A percentile compares a stretch with the other conserved stretches of the same genome.
phyloP scores from a whole-genome alignment of 2,113 vertebrate genomes.

The Myiozetetes cayanensis region DNA sequence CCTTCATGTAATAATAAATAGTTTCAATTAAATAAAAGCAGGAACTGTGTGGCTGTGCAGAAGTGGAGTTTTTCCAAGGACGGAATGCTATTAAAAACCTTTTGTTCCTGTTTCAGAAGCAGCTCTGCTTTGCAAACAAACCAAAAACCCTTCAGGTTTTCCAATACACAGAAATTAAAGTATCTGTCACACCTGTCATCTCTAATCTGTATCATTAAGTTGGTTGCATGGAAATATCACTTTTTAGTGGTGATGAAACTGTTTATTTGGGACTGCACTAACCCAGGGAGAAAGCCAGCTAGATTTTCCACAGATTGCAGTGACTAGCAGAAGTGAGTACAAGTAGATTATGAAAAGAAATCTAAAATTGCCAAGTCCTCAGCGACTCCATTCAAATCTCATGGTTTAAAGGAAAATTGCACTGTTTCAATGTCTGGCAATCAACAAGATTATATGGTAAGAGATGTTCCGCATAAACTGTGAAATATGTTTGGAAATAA shows the following conservation, averaged over 20 bases:
- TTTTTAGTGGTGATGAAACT: background rate
- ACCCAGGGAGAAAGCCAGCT: background rate
- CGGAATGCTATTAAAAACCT: background rate
- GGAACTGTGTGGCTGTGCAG: background rate
- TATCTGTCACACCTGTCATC: constrained; percentile 4
- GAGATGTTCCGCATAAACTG: background rate
- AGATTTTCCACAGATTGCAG: background rate
- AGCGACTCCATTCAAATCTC: background rate
- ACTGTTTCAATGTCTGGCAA: constrained; percentile 1
- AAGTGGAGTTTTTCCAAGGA: background rate
- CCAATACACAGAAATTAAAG: background rate
- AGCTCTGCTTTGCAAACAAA: background rate
- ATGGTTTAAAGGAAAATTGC: background rate
- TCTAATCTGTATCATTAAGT: constrained; percentile 16
- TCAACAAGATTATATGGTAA: constrained; percentile 30
- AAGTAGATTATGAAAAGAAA: constrained; percentile 10
- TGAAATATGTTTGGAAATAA: constrained; percentile 34
- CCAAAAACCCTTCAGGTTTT: background rate
- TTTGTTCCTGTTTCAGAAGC: constrained; percentile 18
- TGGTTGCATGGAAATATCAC: background rate
- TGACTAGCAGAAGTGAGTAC: background rate
- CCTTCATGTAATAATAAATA: background rate
- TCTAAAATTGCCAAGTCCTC: background rate
- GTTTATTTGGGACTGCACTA: background rate
- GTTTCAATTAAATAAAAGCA: constrained; percentile 15